Percentiles rank a stretch among this genome's conserved stretches.
Evolutionary conservation across 2,888 invertebrate genomes (phyloP).

Genomic region (Calliphora vomitoria): DNA sequence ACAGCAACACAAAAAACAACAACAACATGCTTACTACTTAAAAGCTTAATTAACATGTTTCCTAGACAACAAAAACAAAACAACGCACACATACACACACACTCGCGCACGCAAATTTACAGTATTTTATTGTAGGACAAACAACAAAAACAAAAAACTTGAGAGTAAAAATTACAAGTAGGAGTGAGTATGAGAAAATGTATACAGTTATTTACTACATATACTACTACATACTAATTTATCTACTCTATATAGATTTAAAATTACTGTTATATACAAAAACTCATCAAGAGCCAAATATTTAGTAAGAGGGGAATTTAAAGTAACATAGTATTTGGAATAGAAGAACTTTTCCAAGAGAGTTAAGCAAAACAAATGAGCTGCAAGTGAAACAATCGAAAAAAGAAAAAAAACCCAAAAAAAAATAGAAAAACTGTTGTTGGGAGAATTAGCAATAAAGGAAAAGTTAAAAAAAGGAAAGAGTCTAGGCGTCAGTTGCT

Average conservation of each 20-base stretch:
- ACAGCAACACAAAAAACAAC: not conserved
- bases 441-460: conserved; percentile 3
- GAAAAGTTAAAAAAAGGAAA: not conserved
- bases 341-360: conserved; percentile 8
- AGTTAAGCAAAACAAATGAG: conserved; percentile 34
- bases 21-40: conserved; percentile 54
- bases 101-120: conserved; percentile 12
- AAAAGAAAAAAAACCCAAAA: conserved; percentile 1
- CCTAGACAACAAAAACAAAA: conserved; percentile 72
- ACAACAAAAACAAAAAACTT: conserved; percentile 22
- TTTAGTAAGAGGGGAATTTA: conserved; percentile 40
- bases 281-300: not conserved
- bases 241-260: not conserved
- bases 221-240: conserved; percentile 18
- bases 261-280: conserved; percentile 1
- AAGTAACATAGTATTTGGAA: not conserved
- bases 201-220: conserved; percentile 40
- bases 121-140: not conserved
- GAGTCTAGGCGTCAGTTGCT: not conserved
- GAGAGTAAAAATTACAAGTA: not conserved
- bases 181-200: not conserved
- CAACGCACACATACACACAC: conserved; percentile 7
- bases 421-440: not conserved
- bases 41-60: conserved; percentile 76
- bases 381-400: not conserved